phyloP scores from a whole-genome alignment of 2,797 vertebrate species.

The Sparidentex hasta region DNA sequence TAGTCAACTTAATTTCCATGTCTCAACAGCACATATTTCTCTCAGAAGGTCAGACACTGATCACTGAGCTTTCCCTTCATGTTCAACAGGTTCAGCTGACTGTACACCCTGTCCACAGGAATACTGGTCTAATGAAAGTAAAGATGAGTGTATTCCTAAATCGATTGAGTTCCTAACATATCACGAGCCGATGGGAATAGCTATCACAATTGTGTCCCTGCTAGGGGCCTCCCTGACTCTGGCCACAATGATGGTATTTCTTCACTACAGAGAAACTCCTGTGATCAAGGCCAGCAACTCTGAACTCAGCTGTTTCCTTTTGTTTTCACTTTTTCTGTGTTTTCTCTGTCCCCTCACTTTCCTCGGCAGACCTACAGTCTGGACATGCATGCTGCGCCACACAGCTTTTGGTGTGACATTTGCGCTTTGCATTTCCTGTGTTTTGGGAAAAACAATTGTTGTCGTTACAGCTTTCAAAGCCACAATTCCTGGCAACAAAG shows the following conservation, averaged over 20 bases:
- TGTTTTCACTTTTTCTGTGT: constrained; percentile 82
- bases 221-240: constrained; percentile 78
- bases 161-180: constrained; percentile 81
- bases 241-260: constrained; percentile 70
- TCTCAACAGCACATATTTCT: not conserved
- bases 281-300: constrained; percentile 86
- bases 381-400: constrained; percentile 83
- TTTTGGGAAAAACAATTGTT: constrained; percentile 85
- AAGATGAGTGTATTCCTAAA: constrained; percentile 80
- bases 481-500: constrained; percentile 74
- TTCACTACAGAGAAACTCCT: constrained; percentile 80
- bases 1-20: not conserved
- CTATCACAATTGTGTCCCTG: constrained; percentile 79
- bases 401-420: constrained; percentile 83
- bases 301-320: constrained; percentile 82
- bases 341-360: constrained; percentile 78
- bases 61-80: not conserved
- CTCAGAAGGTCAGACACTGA: constrained; percentile 53
- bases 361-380: constrained; percentile 76
- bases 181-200: constrained; percentile 80
- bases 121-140: constrained; percentile 82
- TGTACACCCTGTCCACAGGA: constrained; percentile 80
- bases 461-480: constrained; percentile 84
- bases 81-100: constrained; percentile 74
- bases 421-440: constrained; percentile 85